Percentiles rank a stretch among this genome's conserved stretches.
These are phyloP conservation scores for Rhea americana DNA, from an alignment of 2,113 vertebrate genomes.

Conservation along the genomic window DNA sequence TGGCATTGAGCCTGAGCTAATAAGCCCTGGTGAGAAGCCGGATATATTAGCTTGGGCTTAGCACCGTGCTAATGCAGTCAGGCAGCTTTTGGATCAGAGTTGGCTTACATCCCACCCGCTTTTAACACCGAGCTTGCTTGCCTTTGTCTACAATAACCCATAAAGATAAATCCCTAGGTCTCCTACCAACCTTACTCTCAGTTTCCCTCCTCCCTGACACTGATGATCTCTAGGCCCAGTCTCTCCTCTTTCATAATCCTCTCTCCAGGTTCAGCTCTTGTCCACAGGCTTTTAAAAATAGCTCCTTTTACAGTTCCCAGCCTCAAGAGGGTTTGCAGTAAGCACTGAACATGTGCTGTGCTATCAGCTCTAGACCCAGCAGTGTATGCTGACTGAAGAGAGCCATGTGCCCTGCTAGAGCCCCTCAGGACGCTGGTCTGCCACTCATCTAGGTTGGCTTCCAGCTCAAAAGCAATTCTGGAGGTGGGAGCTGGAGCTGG, in stretches of 20 bases:
- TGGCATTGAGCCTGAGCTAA: constrained; percentile 70
- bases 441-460: neutral
- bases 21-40: constrained; percentile 71
- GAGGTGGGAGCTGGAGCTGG: fast-evolving
- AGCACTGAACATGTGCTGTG: neutral
- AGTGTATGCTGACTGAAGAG: fast-evolving
- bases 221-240: neutral
- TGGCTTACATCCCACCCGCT: constrained; percentile 66
- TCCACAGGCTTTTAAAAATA: neutral
- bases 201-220: constrained; percentile 25
- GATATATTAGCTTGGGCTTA: constrained; percentile 74
- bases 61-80: constrained; percentile 68
- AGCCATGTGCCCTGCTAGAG: fast-evolving
- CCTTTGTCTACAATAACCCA: constrained; percentile 52
- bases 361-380: neutral
- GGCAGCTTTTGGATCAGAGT: constrained; percentile 72
- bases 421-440: neutral
- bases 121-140: constrained; percentile 45
- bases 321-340: neutral
- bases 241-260: constrained; percentile 23
- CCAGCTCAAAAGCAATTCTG: neutral
- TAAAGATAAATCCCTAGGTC: constrained; percentile 54
- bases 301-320: neutral
- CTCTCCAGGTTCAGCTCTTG: constrained; percentile 2
- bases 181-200: constrained; percentile 56